Evolutionary conservation across 2,113 vertebrate species (phyloP).

Genomic region (Pungitius pungitius): DNA sequence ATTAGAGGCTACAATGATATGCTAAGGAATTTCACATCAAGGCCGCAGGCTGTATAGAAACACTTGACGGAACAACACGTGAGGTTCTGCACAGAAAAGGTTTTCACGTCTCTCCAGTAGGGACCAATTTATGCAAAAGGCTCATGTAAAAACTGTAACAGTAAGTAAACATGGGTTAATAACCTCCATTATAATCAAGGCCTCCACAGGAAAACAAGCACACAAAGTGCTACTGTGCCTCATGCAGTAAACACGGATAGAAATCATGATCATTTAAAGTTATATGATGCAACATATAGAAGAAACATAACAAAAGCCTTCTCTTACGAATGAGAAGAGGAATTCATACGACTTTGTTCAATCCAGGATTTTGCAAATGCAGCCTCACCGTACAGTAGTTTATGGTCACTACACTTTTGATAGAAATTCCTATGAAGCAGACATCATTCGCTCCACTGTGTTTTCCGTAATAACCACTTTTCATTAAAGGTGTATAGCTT

Average conservation of each 20-base stretch:
- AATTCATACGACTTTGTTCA: background rate
- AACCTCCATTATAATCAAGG: background rate
- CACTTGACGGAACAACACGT: background rate
- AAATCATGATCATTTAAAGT: background rate
- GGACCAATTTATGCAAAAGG: background rate
- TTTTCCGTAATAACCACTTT: background rate
- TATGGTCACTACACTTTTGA: background rate
- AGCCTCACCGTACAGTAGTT: background rate
- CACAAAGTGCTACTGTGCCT: background rate
- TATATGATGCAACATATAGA: background rate
- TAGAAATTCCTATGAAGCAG: background rate
- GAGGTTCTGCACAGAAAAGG: background rate
- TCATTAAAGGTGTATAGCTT: background rate
- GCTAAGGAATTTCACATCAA: constrained; percentile 3
- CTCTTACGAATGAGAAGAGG: background rate
- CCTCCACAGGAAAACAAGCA: background rate
- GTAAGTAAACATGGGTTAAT: background rate
- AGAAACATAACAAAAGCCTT: background rate
- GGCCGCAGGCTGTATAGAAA: background rate
- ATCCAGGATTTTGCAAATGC: background rate
- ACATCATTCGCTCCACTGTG: background rate
- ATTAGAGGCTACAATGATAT: constrained; percentile 2
- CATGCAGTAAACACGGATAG: background rate
- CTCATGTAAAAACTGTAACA: background rate
- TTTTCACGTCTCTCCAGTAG: background rate